phyloP scores from a whole-genome alignment of 2,797 vertebrate genomes.

The Siniperca obscura region DNA sequence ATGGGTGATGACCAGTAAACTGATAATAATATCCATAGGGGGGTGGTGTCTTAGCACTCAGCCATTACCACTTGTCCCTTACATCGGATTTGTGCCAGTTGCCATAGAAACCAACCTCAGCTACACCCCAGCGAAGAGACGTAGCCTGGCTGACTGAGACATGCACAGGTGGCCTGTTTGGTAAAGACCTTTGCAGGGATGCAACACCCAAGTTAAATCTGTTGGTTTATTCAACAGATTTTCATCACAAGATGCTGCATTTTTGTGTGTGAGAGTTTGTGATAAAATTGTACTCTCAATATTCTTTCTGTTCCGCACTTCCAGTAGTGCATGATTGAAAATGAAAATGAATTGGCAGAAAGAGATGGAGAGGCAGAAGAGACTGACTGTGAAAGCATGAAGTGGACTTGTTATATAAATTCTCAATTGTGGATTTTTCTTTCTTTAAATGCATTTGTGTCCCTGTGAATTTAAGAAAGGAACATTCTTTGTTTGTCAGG shows the following conservation, averaged over 20 bases:
- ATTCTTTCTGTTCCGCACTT: not conserved
- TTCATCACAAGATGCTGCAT: not conserved
- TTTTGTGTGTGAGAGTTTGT: not conserved
- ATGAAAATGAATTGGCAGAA: slow-evolving; percentile 13
- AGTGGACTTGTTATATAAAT: not conserved
- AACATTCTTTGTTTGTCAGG: slow-evolving; percentile 8
- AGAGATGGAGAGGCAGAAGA: not conserved
- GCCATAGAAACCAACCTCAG: slow-evolving; percentile 63
- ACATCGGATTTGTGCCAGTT: slow-evolving; percentile 49
- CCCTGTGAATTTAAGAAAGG: not conserved
- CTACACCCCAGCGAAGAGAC: slow-evolving; percentile 25
- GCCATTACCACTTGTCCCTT: slow-evolving; percentile 66
- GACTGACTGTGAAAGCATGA: not conserved
- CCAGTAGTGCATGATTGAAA: not conserved
- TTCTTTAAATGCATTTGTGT: not conserved
- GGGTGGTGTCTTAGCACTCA: slow-evolving; percentile 13
- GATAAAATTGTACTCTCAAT: not conserved
- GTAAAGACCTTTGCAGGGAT: not conserved
- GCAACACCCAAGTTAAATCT: not conserved
- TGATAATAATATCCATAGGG: slow-evolving; percentile 46
- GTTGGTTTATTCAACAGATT: not conserved
- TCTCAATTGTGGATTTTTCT: not conserved
- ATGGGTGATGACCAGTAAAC: slow-evolving; percentile 2
- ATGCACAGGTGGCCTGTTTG: slow-evolving; percentile 29
- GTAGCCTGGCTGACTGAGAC: slow-evolving; percentile 12